Conservation (phyloP, 2,888 invertebrate genomes). For the Macrophya annulata region DNA sequence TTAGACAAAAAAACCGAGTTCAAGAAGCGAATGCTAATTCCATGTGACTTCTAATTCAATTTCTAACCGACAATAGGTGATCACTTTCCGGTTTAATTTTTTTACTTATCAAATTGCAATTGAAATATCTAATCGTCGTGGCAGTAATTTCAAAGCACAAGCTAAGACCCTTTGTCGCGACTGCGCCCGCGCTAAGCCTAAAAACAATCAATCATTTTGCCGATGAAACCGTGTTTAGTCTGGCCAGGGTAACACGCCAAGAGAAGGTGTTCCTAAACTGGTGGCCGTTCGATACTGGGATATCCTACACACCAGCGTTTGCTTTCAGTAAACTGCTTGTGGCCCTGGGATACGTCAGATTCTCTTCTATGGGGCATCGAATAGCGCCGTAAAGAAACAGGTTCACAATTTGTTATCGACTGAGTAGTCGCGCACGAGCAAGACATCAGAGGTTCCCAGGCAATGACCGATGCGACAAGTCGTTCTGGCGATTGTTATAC, state of each 20-base stretch:
- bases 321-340: conserved; percentile 1
- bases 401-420: background rate
- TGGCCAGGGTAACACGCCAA: conserved; percentile 65
- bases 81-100: background rate
- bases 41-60: background rate
- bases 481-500: too few relatives aligned
- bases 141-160: background rate
- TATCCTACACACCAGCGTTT: background rate
- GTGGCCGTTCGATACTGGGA: conserved; percentile 35
- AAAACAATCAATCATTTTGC: conserved; percentile 68
- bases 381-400: background rate
- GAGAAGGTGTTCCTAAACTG: conserved; percentile 61
- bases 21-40: background rate
- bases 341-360: background rate
- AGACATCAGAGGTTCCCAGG: background rate
- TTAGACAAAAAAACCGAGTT: background rate
- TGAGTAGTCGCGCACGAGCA: background rate
- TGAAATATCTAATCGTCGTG: background rate
- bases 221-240: conserved; percentile 65
- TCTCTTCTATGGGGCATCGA: background rate
- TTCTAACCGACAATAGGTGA: background rate
- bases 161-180: background rate
- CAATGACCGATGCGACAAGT: background rate
- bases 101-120: background rate
- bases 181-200: conserved; percentile 22